Evolutionary conservation across 2,113 vertebrate species (phyloP).

Genomic region (Myrmecophaga tridactyla): DNA sequence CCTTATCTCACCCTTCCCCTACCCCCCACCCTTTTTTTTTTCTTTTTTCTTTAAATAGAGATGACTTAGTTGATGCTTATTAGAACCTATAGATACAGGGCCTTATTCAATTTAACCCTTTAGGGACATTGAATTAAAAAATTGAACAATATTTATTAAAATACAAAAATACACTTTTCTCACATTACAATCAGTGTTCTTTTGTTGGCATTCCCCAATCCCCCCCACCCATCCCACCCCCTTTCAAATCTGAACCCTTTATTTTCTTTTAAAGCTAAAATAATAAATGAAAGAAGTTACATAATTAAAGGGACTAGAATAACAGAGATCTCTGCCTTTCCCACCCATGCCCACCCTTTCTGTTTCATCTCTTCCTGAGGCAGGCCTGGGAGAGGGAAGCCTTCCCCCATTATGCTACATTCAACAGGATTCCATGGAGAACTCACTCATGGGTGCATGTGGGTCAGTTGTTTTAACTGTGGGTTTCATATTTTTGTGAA

Average conservation of each 20-base stretch:
- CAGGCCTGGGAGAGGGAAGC: conserved; percentile 57
- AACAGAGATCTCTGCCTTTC: conserved; percentile 45
- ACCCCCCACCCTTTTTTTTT: background rate
- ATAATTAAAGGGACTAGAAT: conserved; percentile 62
- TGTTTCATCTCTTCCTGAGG: background rate
- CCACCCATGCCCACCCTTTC: background rate
- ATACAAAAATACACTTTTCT: conserved; percentile 84
- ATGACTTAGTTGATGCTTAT: conserved; percentile 33
- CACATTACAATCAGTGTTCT: conserved; percentile 79
- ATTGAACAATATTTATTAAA: conserved; percentile 83
- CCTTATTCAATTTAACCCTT: conserved; percentile 74
- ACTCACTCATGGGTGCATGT: background rate
- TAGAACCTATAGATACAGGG: conserved; percentile 61
- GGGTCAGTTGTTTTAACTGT: conserved; percentile 1
- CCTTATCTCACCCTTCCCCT: background rate
- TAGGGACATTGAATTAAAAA: conserved; percentile 79
- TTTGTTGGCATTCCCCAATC: conserved; percentile 62
- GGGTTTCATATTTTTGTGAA: conserved; percentile 11
- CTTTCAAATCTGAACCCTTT: conserved; percentile 66
- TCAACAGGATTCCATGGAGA: conserved; percentile 36
- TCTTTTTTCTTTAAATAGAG: conserved; percentile 53
- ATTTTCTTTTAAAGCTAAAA: conserved; percentile 74
- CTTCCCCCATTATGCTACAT: background rate
- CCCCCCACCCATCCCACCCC: conserved; percentile 58
- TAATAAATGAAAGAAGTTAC: conserved; percentile 72